A percentile compares a stretch with the other conserved stretches of the same genome.
These are phyloP conservation scores for Melanerpes formicivorus DNA, from an alignment of 2,113 vertebrate species.

Conservation along the genomic window DNA sequence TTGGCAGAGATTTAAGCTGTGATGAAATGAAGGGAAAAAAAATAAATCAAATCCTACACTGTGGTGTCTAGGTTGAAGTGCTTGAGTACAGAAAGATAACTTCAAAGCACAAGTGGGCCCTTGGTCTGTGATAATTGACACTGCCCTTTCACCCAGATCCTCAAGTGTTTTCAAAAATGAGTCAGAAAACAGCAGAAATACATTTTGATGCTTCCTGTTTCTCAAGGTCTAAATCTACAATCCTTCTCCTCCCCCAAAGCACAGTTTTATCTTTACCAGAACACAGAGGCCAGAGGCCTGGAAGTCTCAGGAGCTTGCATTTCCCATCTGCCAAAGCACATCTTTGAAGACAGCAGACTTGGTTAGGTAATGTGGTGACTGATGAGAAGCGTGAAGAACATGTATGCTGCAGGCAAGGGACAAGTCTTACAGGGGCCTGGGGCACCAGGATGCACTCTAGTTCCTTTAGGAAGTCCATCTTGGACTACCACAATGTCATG, in stretches of 20 bases:
- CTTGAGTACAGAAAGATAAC: not conserved
- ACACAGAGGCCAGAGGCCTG: not conserved
- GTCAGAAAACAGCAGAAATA: not conserved
- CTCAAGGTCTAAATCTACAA: not conserved
- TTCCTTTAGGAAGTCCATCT: not conserved
- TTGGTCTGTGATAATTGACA: not conserved
- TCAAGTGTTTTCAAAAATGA: not conserved
- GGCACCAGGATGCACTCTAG: not conserved
- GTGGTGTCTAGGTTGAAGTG: not conserved
- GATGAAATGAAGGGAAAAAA: not conserved
- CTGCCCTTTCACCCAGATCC: not conserved
- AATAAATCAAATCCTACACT: not conserved
- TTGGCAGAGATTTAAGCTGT: not conserved
- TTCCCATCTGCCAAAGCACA: not conserved
- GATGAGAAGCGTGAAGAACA: fast-evolving
- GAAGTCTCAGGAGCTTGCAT: not conserved
- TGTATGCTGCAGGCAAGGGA: not conserved
- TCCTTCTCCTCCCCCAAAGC: not conserved
- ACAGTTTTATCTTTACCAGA: not conserved
- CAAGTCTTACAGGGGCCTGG: not conserved
- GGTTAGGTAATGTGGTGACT: not conserved
- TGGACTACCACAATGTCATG: not conserved
- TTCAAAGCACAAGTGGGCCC: not conserved
- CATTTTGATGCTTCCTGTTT: not conserved
- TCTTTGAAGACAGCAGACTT: not conserved